phyloP scores from a whole-genome alignment of 2,888 invertebrate species.

The Dicranocentrus wangi region DNA sequence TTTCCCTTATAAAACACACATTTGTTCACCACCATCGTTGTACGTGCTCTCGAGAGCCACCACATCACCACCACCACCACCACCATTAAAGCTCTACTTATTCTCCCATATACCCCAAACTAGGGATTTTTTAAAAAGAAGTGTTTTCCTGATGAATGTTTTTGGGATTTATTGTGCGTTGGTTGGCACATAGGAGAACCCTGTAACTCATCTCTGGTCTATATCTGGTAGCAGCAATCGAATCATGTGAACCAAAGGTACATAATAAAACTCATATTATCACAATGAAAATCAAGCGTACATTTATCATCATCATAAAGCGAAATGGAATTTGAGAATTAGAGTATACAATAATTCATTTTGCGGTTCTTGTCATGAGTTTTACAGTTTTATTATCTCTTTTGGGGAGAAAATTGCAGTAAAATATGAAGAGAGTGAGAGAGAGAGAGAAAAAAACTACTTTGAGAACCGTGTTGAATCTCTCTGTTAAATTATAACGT shows the following conservation, averaged over 20 bases:
- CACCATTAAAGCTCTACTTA: too few relatives aligned
- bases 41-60: too few relatives aligned
- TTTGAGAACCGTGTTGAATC: too few relatives aligned
- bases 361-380: slow-evolving; percentile 20
- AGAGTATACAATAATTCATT: slow-evolving; percentile 34
- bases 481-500: too few relatives aligned
- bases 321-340: slow-evolving; percentile 23
- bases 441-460: too few relatives aligned
- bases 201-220: slow-evolving; percentile 4
- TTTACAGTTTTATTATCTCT: not conserved
- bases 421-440: too few relatives aligned
- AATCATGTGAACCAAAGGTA: not conserved
- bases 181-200: slow-evolving; percentile 1
- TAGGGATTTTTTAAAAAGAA: not conserved
- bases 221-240: not conserved
- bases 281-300: slow-evolving; percentile 27
- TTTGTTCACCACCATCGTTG: not conserved
- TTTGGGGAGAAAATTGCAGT: slow-evolving; percentile 25
- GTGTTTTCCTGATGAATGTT: too few relatives aligned
- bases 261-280: not conserved
- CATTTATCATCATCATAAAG: slow-evolving; percentile 9
- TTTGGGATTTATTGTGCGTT: not conserved
- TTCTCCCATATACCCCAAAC: not conserved
- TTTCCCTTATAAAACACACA: not conserved
- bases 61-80: too few relatives aligned